phyloP scores from a whole-genome alignment of 2,113 vertebrate species.

The Oenanthe oenanthe region DNA sequence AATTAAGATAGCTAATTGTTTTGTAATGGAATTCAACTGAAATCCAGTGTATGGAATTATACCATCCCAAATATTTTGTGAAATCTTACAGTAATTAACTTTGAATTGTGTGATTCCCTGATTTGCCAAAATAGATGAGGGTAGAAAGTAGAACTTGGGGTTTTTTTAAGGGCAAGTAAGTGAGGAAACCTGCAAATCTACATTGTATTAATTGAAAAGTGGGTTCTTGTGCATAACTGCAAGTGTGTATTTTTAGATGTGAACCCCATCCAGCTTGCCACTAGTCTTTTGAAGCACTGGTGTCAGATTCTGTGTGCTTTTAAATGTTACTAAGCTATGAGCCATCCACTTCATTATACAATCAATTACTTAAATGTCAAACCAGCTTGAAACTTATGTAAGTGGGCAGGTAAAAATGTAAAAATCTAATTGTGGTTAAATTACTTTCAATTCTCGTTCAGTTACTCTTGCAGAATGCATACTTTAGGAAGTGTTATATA shows the following conservation, averaged over 20 bases:
- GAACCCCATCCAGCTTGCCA: conserved; percentile 46
- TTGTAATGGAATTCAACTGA: conserved; percentile 58
- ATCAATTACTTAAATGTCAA: conserved; percentile 67
- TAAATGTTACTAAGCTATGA: conserved; percentile 41
- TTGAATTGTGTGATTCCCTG: conserved; percentile 48
- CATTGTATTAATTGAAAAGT: conserved; percentile 59
- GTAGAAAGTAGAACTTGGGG: neutral
- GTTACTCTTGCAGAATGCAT: conserved; percentile 67
- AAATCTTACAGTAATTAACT: conserved; percentile 29
- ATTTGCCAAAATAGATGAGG: conserved; percentile 29
- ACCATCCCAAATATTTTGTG: conserved; percentile 49
- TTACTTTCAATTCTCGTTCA: conserved; percentile 17
- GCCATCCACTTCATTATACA: conserved; percentile 56
- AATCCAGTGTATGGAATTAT: conserved; percentile 64
- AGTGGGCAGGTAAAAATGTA: conserved; percentile 70
- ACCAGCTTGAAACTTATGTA: conserved; percentile 43
- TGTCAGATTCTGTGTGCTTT: conserved; percentile 52
- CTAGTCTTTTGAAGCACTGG: conserved; percentile 35
- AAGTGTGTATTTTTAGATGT: conserved; percentile 29
- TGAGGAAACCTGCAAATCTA: conserved; percentile 19
- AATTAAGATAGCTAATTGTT: conserved; percentile 53
- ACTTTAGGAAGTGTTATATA: conserved; percentile 48
- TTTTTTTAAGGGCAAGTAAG: neutral
- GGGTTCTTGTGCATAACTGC: conserved; percentile 51
- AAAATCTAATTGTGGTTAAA: conserved; percentile 37